phyloP scores from a whole-genome alignment of 1,140 invertebrate genomes.

The Lucilia cuprina region DNA sequence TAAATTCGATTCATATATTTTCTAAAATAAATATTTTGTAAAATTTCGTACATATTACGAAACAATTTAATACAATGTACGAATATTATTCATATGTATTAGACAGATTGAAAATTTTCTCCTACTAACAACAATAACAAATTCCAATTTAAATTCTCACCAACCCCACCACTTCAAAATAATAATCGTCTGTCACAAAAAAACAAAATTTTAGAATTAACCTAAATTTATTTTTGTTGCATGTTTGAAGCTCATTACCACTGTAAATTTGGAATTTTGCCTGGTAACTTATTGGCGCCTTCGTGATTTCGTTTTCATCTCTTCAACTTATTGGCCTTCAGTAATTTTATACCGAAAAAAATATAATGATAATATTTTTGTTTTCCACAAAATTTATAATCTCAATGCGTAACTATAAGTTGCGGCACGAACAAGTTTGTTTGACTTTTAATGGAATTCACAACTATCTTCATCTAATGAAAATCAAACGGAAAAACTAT shows the following conservation, averaged over 20 bases:
- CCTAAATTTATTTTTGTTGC: too few species aligned
- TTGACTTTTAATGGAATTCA: not conserved
- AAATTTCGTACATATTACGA: too few species aligned
- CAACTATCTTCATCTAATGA: not conserved
- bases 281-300: constrained; percentile 1
- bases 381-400: not conserved
- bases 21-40: too few species aligned
- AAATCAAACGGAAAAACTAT: not conserved
- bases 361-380: not conserved
- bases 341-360: not conserved
- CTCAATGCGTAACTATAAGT: not conserved
- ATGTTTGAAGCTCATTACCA: not conserved
- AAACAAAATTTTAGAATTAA: too few species aligned
- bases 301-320: not conserved
- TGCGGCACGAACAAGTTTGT: not conserved
- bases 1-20: too few species aligned
- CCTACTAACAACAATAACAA: too few species aligned
- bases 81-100: too few species aligned
- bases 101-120: too few species aligned
- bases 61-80: too few species aligned
- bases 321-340: not conserved
- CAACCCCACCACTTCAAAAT: too few species aligned
- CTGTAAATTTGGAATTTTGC: not conserved
- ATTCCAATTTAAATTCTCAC: too few species aligned
- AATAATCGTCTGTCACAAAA: too few species aligned